Conservation (phyloP, 2,797 vertebrate species). For the Micrastur ruficollis region DNA sequence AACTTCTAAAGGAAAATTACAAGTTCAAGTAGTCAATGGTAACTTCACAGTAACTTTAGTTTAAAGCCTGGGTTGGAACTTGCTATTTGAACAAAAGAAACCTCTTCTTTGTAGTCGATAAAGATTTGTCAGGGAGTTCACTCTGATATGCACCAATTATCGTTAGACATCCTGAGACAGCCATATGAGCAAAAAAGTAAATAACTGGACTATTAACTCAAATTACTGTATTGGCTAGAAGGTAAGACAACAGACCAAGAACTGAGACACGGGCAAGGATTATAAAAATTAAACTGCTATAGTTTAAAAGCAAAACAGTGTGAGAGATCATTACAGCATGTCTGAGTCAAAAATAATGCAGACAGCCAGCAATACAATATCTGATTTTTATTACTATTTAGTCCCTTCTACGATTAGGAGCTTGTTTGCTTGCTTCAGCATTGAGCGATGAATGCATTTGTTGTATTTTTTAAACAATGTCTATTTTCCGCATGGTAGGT, state of each 20-base stretch:
- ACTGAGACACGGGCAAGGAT: not conserved
- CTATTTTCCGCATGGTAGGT: not conserved
- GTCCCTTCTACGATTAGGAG: not conserved
- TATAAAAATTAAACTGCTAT: not conserved
- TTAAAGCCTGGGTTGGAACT: not conserved
- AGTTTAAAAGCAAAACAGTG: not conserved
- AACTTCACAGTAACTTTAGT: not conserved
- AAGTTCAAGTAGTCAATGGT: not conserved
- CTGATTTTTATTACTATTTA: not conserved
- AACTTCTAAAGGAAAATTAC: not conserved
- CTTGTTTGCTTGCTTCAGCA: not conserved
- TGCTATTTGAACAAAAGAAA: not conserved
- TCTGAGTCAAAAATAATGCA: not conserved
- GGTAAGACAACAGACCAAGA: not conserved
- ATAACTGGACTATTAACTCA: not conserved
- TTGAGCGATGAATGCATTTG: rapidly evolving
- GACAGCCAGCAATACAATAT: not conserved
- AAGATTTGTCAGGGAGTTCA: not conserved
- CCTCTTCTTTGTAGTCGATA: not conserved
- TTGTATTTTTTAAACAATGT: not conserved
- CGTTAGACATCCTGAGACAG: not conserved
- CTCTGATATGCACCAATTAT: not conserved
- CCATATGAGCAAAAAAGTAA: not conserved
- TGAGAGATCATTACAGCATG: not conserved
- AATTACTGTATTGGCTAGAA: not conserved